Percentiles rank a stretch among this genome's conserved stretches.
Conservation (phyloP, 2,888 invertebrate genomes). For the Acanthoscelides obtectus region DNA sequence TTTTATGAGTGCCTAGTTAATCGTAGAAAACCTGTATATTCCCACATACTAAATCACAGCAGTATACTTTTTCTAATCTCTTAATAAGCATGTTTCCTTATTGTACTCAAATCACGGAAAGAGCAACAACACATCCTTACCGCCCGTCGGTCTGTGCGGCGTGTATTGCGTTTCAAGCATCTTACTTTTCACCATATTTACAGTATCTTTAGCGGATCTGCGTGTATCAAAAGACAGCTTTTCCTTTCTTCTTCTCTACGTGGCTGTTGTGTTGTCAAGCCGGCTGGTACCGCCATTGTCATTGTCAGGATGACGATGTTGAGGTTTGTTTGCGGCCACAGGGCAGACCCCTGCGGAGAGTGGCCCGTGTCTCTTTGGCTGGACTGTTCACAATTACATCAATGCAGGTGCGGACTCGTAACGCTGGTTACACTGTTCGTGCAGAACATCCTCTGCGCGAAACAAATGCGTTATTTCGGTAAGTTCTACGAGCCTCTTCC, state of each 20-base stretch:
- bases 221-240: conserved; percentile 39
- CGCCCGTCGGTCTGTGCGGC: neutral
- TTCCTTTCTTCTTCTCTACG: neutral
- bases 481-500: too few species aligned
- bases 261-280: neutral
- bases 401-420: neutral
- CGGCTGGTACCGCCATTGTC: conserved; percentile 15
- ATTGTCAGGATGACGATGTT: conserved; percentile 11
- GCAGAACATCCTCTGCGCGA: too few species aligned
- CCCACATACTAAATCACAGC: neutral
- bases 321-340: conserved; percentile 39
- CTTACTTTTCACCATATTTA: conserved; percentile 42
- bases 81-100: neutral
- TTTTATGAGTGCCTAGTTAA: too few species aligned
- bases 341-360: conserved; percentile 35
- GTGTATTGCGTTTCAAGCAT: conserved; percentile 42
- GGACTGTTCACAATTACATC: neutral
- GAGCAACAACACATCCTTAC: neutral
- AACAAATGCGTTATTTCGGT: too few species aligned
- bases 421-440: too few species aligned
- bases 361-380: conserved; percentile 36
- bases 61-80: neutral
- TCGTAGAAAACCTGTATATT: neutral
- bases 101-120: neutral
- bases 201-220: conserved; percentile 43